Percentiles rank a stretch among this genome's conserved stretches.
phyloP scores from a whole-genome alignment of 2,888 invertebrate species.

The Diarsia dahlii region DNA sequence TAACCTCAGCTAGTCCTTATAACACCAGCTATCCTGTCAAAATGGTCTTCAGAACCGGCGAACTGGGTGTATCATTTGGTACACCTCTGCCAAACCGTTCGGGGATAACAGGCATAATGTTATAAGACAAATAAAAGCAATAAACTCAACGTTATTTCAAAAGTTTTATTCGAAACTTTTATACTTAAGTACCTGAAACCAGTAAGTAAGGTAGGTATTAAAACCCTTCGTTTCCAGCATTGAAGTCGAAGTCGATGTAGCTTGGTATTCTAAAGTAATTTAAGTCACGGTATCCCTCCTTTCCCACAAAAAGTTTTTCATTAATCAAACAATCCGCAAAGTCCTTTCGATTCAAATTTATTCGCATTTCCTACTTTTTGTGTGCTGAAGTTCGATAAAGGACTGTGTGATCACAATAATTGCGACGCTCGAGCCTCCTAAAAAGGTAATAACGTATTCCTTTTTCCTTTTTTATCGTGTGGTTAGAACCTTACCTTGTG shows the following conservation, averaged over 20 bases:
- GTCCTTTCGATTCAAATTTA: constrained; percentile 21
- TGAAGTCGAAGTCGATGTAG: not conserved
- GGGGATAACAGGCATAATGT: too few species aligned
- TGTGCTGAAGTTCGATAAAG: not conserved
- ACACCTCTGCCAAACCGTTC: too few species aligned
- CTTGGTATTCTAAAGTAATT: constrained; percentile 35
- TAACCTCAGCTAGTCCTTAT: too few species aligned
- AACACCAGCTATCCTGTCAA: too few species aligned
- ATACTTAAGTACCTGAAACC: too few species aligned
- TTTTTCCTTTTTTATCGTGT: too few species aligned
- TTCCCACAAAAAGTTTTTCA: constrained; percentile 17
- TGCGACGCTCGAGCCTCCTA: not conserved
- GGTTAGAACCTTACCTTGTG: too few species aligned
- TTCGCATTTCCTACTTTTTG: not conserved
- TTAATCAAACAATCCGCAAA: constrained; percentile 26
- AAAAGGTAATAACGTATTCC: not conserved
- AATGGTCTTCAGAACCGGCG: not conserved
- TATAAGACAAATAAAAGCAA: not conserved
- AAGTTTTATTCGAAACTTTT: constrained; percentile 6
- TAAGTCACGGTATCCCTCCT: constrained; percentile 16
- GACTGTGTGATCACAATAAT: not conserved
- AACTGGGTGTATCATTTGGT: too few species aligned
- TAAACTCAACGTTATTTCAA: constrained; percentile 10
- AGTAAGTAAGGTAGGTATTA: not conserved
- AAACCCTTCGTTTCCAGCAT: not conserved